Percentiles rank a stretch among this genome's conserved stretches.
These are phyloP conservation scores for Tangara arthus DNA, from an alignment of 2,797 vertebrate genomes.

Conservation along the genomic window DNA sequence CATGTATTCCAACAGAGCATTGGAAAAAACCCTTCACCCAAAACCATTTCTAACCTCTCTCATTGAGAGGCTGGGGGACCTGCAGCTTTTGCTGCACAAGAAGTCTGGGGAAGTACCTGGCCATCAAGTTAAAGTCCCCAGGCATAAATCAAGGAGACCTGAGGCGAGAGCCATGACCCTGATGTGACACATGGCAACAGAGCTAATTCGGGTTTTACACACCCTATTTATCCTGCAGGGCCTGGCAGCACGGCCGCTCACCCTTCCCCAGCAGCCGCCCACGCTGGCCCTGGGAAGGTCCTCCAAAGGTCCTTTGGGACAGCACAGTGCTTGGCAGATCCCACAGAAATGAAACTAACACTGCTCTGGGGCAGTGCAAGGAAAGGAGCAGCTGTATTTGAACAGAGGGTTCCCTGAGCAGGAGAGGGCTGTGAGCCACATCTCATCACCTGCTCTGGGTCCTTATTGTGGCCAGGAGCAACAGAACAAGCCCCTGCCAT, in stretches of 20 bases:
- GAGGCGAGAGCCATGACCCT: constrained; percentile 33
- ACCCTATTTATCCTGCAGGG: constrained; percentile 48
- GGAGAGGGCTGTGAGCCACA: not conserved
- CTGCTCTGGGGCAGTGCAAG: not conserved
- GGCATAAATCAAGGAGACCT: constrained; percentile 47
- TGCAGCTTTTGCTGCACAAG: not conserved
- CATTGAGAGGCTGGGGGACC: not conserved
- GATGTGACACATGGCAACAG: constrained; percentile 57
- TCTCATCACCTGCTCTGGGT: not conserved
- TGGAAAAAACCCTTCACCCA: not conserved
- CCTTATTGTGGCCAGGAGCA: not conserved
- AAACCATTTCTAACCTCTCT: not conserved
- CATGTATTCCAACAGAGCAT: not conserved
- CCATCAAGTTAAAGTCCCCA: constrained; percentile 11
- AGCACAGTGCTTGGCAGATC: accelerated
- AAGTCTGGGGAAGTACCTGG: constrained; percentile 9
- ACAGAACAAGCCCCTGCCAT: not conserved
- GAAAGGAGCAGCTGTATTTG: not conserved
- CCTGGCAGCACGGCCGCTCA: accelerated
- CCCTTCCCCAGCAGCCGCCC: not conserved
- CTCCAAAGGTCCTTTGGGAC: not conserved
- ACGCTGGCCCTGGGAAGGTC: accelerated
- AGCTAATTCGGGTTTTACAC: constrained; percentile 64
- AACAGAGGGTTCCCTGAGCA: not conserved
- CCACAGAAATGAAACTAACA: not conserved